Base-by-base conservation (phyloP, 2,797 vertebrate species). In the Takifugu rubripes region DNA sequence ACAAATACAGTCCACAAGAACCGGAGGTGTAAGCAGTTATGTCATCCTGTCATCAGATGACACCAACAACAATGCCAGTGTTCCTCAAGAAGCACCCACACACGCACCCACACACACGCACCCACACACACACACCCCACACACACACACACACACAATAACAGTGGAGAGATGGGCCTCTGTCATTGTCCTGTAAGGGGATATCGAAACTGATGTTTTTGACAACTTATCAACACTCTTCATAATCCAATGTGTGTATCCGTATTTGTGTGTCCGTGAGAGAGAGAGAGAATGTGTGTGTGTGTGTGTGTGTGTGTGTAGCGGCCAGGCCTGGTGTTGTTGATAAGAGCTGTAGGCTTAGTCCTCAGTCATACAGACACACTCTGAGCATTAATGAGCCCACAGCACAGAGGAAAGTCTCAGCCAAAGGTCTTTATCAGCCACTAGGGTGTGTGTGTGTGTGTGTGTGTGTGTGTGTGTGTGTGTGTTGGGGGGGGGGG, bases 261-360 rank as follows among this genome's bases (percentile, higher is more conserved):
- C 36, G 25, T 58, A 54, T 25, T 26, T 44, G 48, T 49, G 42
- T 25, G 59, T 54, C 40, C 33, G 44, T 49, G 48, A 25, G 57
- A 40, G 36, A 40, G 36, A 40, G 12, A 14, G 36, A 40, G 36
- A 40, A 5, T 16, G 59, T 54, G 61, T 50, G 61, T 49, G 52
- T 31, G 52, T 26, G 42, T 51, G 57, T 55, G 54, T 55, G 64
- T 64, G 58, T 70, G 55, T 54, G 72, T 74, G 73, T 63, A 60
- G 53, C 25, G 17, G 66, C 57, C 64, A 66, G 68, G 87, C 84
- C 85, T 89, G 87, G 76, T 85, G 78, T 62, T 87, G 83, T 86
- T 86, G 86, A 90, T 90, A 90, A 89, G 88, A 79, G 77, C 76
- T 75, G 74, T 84, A 75, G 81, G 82, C 79, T 85, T 81, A 87